Base-by-base conservation (phyloP, 1,140 invertebrate species). In the Campoletis sonorensis region DNA sequence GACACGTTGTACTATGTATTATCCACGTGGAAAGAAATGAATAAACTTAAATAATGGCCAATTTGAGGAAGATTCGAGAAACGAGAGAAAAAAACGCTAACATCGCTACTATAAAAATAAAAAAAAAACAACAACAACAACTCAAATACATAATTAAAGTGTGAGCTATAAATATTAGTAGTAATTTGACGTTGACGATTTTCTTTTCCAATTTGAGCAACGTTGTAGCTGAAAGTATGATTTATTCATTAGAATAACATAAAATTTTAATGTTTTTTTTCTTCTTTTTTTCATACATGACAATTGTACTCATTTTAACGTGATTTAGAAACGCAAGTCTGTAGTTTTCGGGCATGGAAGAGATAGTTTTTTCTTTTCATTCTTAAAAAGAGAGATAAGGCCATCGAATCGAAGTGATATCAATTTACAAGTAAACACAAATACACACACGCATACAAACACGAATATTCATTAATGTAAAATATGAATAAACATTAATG, bases 171-270 rank as follows among this genome's bases (percentile, higher is more conserved):
- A 71, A 23, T 26, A 64, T 11, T 26, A 26, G 61, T 64, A 64
- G 61, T 49, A 54, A 75, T 49, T 45, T 80, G 67, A 80, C 83
- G 82, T 81, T 84, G 51, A 76, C 80, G 72, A 83, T 23, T 27
- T 64, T 64, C 10, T 64, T 70, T 45, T n/a, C n/a, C n/a, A n/a
- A 68, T 58, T 61, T 26, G 26, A 73, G 72, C 26, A n/a, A 37
- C 71, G 78, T 64, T 51, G 23, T 85, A 79, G 80, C 45, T 58
- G 71, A 61, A 76, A 82, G 75, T 84, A 82, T 84, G 82, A 84
- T 82, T 83, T 85, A 84, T 85, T 85, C 67, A 26, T 30, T 58
- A 49, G n/a, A 23, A n/a, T n/a, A 73, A 73, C 1, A 26, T 33
- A 2, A 68, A 68, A 64, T 64, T 64, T 10, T 27, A 5, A 26